A percentile compares a stretch with the other conserved stretches of the same genome.
phyloP scores from a whole-genome alignment of 2,888 invertebrate genomes.

The Euspilapteryx auroguttella region DNA sequence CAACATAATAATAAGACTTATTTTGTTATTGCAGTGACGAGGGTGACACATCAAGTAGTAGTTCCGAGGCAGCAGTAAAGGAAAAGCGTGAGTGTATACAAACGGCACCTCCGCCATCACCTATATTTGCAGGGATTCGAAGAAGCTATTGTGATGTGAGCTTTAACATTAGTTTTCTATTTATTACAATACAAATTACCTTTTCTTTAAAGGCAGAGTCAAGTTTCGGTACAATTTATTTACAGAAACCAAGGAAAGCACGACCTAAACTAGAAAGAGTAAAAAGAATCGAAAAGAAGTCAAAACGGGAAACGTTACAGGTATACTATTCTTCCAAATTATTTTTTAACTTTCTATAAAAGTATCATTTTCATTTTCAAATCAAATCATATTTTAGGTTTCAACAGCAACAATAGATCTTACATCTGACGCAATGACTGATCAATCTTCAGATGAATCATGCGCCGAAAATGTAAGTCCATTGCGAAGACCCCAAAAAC shows the following conservation, averaged over 20 bases:
- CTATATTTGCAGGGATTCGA: constrained; percentile 55
- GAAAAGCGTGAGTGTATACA: constrained; percentile 50
- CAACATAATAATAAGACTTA: constrained; percentile 1
- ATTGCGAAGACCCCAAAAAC: constrained; percentile 38
- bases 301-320: constrained; percentile 60
- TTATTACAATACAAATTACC: not conserved
- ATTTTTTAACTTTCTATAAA: too few species aligned
- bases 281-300: constrained; percentile 41
- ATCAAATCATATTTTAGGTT: too few species aligned
- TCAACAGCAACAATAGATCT: constrained; percentile 61
- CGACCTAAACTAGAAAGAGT: constrained; percentile 42
- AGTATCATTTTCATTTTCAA: too few species aligned
- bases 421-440: constrained; percentile 70
- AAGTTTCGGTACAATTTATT: constrained; percentile 5
- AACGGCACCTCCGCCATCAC: constrained; percentile 72
- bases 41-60: constrained; percentile 75
- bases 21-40: constrained; percentile 67
- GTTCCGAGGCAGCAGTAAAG: constrained; percentile 66
- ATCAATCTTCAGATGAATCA: constrained; percentile 64
- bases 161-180: not conserved
- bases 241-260: constrained; percentile 34
- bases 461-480: constrained; percentile 46
- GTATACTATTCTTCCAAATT: constrained; percentile 21
- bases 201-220: constrained; percentile 1
- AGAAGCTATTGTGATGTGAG: constrained; percentile 10